These are phyloP conservation scores for Eidolon dupreanum DNA, from an alignment of 2,797 vertebrate genomes.

Conservation along the genomic window DNA sequence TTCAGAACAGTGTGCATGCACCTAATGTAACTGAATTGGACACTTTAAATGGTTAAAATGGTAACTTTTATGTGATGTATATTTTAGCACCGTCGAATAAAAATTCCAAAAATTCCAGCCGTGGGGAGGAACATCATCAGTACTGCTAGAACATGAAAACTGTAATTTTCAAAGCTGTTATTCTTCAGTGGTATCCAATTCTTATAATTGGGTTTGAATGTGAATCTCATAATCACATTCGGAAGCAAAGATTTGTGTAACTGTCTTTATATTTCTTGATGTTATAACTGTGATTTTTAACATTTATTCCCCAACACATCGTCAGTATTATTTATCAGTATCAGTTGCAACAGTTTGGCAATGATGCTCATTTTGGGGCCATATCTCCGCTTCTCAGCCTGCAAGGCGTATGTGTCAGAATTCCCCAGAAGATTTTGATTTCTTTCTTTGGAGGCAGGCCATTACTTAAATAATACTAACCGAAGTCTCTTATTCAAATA, in stretches of 20 bases:
- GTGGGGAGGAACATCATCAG: neutral
- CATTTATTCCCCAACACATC: neutral
- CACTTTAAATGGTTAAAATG: neutral
- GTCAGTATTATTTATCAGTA: neutral
- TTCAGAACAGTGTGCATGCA: neutral
- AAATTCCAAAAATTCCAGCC: neutral
- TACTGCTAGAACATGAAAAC: neutral
- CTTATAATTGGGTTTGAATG: neutral
- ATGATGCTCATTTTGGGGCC: neutral
- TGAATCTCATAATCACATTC: neutral
- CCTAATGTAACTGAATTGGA: neutral
- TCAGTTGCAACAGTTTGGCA: neutral
- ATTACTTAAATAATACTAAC: neutral
- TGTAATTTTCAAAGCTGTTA: neutral
- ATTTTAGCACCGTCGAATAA: neutral
- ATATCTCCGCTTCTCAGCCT: neutral
- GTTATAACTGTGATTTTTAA: neutral
- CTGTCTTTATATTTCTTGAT: neutral
- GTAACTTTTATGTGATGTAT: neutral
- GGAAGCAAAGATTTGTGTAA: neutral
- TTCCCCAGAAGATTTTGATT: neutral
- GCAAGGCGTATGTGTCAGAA: neutral
- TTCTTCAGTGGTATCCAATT: neutral
- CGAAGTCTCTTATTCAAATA: neutral
- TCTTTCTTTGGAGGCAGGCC: neutral